A percentile compares a stretch with the other conserved stretches of the same genome.
Evolutionary conservation across 2,113 vertebrate species (phyloP).

Genomic region (Pelmatolapia mariae): DNA sequence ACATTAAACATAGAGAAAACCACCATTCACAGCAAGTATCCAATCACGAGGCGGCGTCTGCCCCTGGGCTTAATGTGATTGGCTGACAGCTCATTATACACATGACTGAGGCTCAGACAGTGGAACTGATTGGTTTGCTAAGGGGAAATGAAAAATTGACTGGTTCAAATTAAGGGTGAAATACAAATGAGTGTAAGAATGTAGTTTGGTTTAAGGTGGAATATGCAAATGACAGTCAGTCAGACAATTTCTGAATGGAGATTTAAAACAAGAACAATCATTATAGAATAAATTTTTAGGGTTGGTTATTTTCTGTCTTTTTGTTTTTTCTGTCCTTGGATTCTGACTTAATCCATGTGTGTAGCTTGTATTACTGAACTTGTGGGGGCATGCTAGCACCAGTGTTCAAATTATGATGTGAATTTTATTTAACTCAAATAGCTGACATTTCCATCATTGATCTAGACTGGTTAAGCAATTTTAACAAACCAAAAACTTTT

Average conservation of each 20-base stretch:
- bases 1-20: background rate
- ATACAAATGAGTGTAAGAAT: constrained; percentile 6
- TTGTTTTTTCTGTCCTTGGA: background rate
- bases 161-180: constrained; percentile 6
- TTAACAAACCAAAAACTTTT: background rate
- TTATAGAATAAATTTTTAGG: background rate
- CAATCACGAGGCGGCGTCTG: background rate
- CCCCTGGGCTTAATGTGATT: constrained; percentile 7
- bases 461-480: background rate
- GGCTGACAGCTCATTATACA: constrained; percentile 52
- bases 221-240: background rate
- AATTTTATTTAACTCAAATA: background rate
- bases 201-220: background rate
- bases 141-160: constrained; percentile 5
- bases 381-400: background rate
- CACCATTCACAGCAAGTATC: background rate
- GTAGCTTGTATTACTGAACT: background rate
- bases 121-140: constrained; percentile 49
- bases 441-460: background rate
- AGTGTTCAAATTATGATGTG: background rate
- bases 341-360: background rate
- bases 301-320: background rate
- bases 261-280: background rate
- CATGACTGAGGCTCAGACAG: constrained; percentile 35
- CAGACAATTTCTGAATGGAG: background rate